Evolutionary conservation across 2,888 invertebrate species (phyloP).

Genomic region (Colostygia pectinataria): DNA sequence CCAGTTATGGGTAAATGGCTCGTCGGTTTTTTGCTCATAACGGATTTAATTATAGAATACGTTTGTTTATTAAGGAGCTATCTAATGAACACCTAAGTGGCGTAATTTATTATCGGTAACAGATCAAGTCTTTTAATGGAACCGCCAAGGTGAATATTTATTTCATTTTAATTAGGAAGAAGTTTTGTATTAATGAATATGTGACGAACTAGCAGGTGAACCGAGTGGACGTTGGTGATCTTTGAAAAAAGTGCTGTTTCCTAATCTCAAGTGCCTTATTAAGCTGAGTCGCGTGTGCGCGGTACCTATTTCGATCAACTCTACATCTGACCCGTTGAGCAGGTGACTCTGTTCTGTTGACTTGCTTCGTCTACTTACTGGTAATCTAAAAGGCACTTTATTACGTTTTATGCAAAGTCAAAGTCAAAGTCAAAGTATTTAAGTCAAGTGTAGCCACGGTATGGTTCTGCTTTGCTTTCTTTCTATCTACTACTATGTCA

Average conservation of each 20-base stretch:
- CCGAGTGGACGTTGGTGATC: background rate
- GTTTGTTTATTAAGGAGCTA: slow-evolving; percentile 10
- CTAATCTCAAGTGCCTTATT: background rate
- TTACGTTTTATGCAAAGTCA: too few relatives aligned
- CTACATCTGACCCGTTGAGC: background rate
- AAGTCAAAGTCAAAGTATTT: too few relatives aligned
- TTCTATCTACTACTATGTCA: too few relatives aligned
- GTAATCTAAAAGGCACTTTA: background rate
- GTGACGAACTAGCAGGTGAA: slow-evolving; percentile 9
- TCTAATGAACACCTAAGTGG: slow-evolving; percentile 17
- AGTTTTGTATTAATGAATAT: slow-evolving; percentile 8
- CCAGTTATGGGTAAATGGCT: slow-evolving; percentile 20
- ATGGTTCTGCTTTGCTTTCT: too few relatives aligned
- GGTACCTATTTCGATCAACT: background rate
- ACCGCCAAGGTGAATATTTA: slow-evolving; percentile 10
- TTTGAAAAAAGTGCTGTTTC: background rate
- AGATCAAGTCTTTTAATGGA: slow-evolving; percentile 21
- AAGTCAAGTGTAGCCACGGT: too few relatives aligned
- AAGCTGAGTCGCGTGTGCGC: background rate
- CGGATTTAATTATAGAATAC: slow-evolving; percentile 20
- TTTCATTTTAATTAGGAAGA: slow-evolving; percentile 20
- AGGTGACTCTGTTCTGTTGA: background rate
- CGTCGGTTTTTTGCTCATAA: slow-evolving; percentile 17
- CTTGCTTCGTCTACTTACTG: background rate
- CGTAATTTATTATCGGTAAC: slow-evolving; percentile 20